These are phyloP conservation scores for Charina bottae DNA, from an alignment of 2,113 vertebrate species.

Conservation along the genomic window DNA sequence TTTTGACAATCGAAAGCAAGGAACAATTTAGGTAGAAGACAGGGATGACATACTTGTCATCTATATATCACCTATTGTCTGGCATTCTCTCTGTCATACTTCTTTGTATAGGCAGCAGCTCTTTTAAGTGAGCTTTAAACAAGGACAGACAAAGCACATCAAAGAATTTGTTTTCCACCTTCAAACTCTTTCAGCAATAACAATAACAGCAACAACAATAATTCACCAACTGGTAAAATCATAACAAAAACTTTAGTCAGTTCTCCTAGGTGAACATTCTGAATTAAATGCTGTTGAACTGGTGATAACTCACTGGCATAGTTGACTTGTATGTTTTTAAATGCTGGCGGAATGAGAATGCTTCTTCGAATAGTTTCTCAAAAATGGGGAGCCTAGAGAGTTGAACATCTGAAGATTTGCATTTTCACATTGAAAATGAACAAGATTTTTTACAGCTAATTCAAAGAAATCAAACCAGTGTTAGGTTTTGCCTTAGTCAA, in stretches of 20 bases:
- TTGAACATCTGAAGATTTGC: background rate
- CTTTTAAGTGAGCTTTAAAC: background rate
- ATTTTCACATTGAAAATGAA: background rate
- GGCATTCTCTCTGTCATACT: background rate
- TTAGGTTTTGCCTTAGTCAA: background rate
- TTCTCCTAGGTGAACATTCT: background rate
- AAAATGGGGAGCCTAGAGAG: background rate
- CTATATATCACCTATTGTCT: conserved; percentile 24
- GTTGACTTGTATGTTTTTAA: background rate
- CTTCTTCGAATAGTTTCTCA: background rate
- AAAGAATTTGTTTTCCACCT: conserved; percentile 2
- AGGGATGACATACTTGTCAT: fast-evolving
- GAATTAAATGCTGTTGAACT: background rate
- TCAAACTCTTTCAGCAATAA: background rate
- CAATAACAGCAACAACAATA: background rate
- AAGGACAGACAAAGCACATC: background rate
- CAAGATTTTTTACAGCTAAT: background rate
- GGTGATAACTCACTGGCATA: background rate
- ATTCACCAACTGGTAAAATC: background rate
- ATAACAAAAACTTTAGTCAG: background rate
- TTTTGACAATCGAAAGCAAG: background rate
- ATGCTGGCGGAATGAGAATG: background rate
- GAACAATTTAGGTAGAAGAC: background rate
- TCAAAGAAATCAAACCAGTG: conserved; percentile 12
- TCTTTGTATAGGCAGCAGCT: background rate